Percentiles rank a stretch among this genome's conserved stretches.
These are phyloP conservation scores for Falco peregrinus DNA, from an alignment of 2,797 vertebrate species.

Conservation along the genomic window DNA sequence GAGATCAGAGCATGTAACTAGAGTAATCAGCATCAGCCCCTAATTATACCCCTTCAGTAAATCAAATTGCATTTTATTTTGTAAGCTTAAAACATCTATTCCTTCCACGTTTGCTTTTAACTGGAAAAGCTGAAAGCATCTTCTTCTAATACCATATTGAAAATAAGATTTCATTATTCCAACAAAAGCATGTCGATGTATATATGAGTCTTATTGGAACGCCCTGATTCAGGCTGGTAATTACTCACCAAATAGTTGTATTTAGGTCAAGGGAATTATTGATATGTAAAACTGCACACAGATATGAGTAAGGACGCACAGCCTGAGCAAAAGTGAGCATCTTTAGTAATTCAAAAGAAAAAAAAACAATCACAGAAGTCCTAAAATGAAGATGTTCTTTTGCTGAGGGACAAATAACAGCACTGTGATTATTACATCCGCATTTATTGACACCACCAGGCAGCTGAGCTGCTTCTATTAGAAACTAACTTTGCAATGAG, in stretches of 20 bases:
- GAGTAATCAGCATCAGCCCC: background rate
- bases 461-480: background rate
- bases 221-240: background rate
- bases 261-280: background rate
- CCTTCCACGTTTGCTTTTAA: background rate
- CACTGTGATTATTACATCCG: background rate
- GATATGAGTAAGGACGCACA: background rate
- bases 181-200: background rate
- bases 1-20: background rate
- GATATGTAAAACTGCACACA: background rate
- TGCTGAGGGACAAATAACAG: background rate
- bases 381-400: background rate
- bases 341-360: background rate
- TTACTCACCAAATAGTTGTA: background rate
- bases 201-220: background rate
- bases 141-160: background rate
- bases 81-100: background rate
- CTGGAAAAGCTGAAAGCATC: background rate
- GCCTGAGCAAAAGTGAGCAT: background rate
- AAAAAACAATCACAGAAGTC: background rate
- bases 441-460: background rate
- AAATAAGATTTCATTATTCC: slow-evolving; percentile 5
- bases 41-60: background rate
- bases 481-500: background rate
- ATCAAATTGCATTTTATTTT: background rate